These are phyloP conservation scores for Paramacrobiotus metropolitanus DNA, from an alignment of 1,140 invertebrate species.

Conservation along the genomic window DNA sequence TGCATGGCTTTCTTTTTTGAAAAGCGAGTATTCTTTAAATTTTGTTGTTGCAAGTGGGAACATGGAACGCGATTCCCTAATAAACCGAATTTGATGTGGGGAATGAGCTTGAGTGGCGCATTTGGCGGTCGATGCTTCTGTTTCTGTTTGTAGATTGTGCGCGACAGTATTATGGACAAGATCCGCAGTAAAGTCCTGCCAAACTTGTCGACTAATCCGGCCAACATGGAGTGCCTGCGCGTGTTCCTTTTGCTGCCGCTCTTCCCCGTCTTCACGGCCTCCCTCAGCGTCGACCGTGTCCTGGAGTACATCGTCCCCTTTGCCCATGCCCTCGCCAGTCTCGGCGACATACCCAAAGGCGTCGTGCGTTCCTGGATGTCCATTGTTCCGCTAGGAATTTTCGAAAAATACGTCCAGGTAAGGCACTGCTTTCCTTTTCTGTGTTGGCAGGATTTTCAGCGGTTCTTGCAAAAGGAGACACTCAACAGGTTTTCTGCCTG, in stretches of 20 bases:
- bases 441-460: too few species aligned
- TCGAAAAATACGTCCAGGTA: constrained; percentile 18
- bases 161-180: constrained; percentile 8
- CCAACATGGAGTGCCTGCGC: constrained; percentile 58
- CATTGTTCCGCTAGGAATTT: constrained; percentile 14
- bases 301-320: constrained; percentile 16
- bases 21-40: too few species aligned
- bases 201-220: constrained; percentile 39
- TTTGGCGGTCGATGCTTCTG: too few species aligned
- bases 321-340: constrained; percentile 16
- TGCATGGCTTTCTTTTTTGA: too few species aligned
- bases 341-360: constrained; percentile 16
- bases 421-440: too few species aligned
- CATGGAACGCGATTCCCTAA: too few species aligned
- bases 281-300: constrained; percentile 33
- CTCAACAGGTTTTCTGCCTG: too few species aligned
- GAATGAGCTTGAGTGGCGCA: too few species aligned
- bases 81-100: too few species aligned
- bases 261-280: constrained; percentile 58
- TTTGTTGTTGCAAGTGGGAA: too few species aligned
- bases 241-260: constrained; percentile 51
- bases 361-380: constrained; percentile 19
- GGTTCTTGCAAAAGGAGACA: too few species aligned
- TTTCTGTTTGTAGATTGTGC: not conserved
- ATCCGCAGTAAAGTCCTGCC: constrained; percentile 36